Percentiles rank a stretch among this genome's conserved stretches.
Evolutionary conservation across 2,797 vertebrate genomes (phyloP).

Genomic region (Pseudochirops cupreus): DNA sequence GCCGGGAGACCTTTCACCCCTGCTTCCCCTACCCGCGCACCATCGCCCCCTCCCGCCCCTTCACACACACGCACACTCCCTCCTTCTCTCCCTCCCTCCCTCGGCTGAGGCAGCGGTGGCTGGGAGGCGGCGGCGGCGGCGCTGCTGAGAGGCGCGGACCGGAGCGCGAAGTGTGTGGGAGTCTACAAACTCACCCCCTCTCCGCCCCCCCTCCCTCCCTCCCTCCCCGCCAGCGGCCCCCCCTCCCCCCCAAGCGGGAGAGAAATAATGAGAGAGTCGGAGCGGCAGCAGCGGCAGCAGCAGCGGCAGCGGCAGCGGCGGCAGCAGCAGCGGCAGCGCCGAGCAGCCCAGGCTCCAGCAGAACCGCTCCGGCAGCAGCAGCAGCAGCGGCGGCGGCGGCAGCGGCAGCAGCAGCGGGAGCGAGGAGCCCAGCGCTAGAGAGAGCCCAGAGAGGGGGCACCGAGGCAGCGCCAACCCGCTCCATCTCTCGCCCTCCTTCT

Average conservation of each 20-base stretch:
- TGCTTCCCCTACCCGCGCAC: not conserved
- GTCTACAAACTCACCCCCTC: constrained; percentile 76
- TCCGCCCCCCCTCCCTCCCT: constrained; percentile 63
- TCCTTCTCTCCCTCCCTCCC: not conserved
- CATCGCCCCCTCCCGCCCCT: constrained; percentile 36
- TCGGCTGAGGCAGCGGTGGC: constrained; percentile 16
- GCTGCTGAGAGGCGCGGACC: constrained; percentile 67
- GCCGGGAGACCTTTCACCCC: constrained; percentile 79
- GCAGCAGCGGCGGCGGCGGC: constrained; percentile 74
- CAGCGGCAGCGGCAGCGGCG: constrained; percentile 61
- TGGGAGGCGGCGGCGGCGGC: constrained; percentile 53
- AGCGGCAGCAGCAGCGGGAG: constrained; percentile 42
- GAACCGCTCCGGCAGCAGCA: constrained; percentile 73
- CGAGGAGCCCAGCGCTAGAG: constrained; percentile 80
- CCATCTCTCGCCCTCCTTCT: constrained; percentile 73
- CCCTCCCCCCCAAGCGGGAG: constrained; percentile 69
- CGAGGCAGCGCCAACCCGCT: constrained; percentile 76
- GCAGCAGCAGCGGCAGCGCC: constrained; percentile 72
- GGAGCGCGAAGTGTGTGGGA: constrained; percentile 77
- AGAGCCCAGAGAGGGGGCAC: constrained; percentile 62
- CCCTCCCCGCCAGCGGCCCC: constrained; percentile 36
- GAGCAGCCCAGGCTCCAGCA: constrained; percentile 74
- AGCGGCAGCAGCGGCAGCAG: constrained; percentile 72
- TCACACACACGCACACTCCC: not conserved
- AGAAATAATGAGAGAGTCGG: constrained; percentile 80